Percentiles rank a stretch among this genome's conserved stretches.
Evolutionary conservation across 2,888 invertebrate genomes (phyloP).

Genomic region (Cantharis lateralis): DNA sequence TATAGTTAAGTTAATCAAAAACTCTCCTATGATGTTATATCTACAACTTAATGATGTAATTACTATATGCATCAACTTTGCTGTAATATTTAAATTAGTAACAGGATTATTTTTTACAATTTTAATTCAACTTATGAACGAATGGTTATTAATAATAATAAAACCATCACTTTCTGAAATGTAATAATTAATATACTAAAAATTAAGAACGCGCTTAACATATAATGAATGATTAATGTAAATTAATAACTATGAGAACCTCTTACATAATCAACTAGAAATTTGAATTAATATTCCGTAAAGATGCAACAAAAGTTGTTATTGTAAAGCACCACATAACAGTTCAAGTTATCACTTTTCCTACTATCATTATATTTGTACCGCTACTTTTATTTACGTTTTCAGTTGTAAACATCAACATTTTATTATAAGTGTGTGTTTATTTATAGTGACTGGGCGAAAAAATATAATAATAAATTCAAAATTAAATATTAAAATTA

Average conservation of each 20-base stretch:
- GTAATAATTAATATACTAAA: background rate
- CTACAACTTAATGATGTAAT: background rate
- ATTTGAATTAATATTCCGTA: background rate
- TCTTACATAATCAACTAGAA: constrained; percentile 2
- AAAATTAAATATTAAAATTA: background rate
- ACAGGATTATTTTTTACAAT: background rate
- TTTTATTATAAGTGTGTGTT: background rate
- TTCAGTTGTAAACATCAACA: background rate
- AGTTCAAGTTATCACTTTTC: background rate
- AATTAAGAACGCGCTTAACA: constrained; percentile 3
- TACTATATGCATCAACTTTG: background rate
- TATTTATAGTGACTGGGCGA: background rate
- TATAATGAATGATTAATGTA: background rate
- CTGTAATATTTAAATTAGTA: background rate
- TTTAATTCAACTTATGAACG: background rate
- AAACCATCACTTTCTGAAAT: constrained; percentile 2
- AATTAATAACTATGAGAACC: background rate
- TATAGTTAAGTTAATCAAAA: background rate
- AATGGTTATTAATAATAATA: constrained; percentile 1
- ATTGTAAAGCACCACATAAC: background rate
- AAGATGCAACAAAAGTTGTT: background rate
- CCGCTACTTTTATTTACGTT: background rate
- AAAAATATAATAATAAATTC: too few relatives aligned
- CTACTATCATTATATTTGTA: background rate
- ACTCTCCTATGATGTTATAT: background rate